Conservation (phyloP, 2,888 invertebrate species). For the Chirona hameri region DNA sequence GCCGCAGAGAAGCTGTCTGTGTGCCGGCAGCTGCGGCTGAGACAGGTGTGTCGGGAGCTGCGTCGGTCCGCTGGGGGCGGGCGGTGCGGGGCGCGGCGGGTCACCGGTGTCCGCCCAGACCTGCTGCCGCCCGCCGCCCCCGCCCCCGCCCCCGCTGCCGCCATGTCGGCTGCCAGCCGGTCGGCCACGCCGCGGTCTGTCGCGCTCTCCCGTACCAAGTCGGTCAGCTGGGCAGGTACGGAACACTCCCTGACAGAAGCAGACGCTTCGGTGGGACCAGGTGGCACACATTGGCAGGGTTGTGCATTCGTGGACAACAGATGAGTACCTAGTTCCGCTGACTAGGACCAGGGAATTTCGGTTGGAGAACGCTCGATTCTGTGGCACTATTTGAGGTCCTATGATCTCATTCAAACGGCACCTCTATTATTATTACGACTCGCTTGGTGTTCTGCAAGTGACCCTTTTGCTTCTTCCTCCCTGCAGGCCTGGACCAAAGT, state of each 20-base stretch:
- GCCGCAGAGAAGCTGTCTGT: not conserved
- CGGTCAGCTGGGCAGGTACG: slow-evolving; percentile 13
- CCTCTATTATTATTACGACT: too few relatives aligned
- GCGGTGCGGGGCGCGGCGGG: not conserved
- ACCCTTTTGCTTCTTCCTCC: too few relatives aligned
- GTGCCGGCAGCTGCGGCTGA: not conserved
- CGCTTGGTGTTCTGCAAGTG: too few relatives aligned
- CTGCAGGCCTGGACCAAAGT: not conserved
- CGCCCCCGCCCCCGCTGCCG: not conserved
- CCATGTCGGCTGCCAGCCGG: not conserved
- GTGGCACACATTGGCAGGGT: too few relatives aligned
- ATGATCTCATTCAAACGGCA: too few relatives aligned
- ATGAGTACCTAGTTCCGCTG: too few relatives aligned
- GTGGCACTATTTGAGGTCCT: too few relatives aligned
- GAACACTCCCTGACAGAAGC: too few relatives aligned
- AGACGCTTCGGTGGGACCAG: too few relatives aligned
- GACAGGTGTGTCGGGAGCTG: not conserved
- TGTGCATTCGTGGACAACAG: too few relatives aligned
- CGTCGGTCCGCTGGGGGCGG: not conserved
- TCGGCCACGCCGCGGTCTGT: not conserved
- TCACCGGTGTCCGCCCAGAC: not conserved
- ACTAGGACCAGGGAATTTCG: too few relatives aligned
- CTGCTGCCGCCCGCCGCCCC: not conserved
- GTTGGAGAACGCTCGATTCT: too few relatives aligned
- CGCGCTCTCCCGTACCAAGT: not conserved